Evolutionary conservation across 1,140 invertebrate genomes (phyloP), one percentile per base, ranked within the genome.

Genomic region (Nylanderia fulva): DNA sequence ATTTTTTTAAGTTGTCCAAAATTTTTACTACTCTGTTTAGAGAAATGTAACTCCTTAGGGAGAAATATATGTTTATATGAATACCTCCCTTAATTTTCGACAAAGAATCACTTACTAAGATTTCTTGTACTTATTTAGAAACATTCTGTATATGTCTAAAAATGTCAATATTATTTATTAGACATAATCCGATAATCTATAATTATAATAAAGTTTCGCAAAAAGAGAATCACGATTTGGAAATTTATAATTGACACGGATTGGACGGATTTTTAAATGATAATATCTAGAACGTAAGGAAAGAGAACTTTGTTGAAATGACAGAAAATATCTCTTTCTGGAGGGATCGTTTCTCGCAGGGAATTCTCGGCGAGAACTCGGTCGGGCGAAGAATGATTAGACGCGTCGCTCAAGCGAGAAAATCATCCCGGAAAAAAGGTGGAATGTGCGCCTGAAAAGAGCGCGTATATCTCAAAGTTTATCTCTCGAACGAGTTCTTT

Each of bases 401-500:
- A 71, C 24, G n/a, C 66, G 36, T 82, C 66, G 21, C 52, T 82
- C 66, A 27, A 71, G 24, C 48, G 66, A 58, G 36, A 36, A 24
- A 71, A 15, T 66, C 29, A 54, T 80, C 58, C 18, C 33, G 18
- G 7, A 36, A 15, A 56, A 69, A 58, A 42, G 33, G 7, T 33
- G 52, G 27, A 42, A 60, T 42, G 36, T 42, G 24, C 27, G 48
- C 33, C 33, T 48, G 77, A 42, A 42, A 48, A 60, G 36, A 58
- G 71, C 66, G 71, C 66, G 52, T 58, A 58, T 45, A 29, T 58
- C 36, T 9, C 24, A 66, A 18, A 52, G 3, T 66, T 72, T 36
- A 71, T 82, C 39, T 71, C 24, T 82, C 11, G n/a, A 69, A 42
- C 9, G 24, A 80, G 52, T 69, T 66, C 42, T 52, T 71, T 60